phyloP scores from a whole-genome alignment of 1,140 invertebrate genomes.

The Bombus sylvicola region DNA sequence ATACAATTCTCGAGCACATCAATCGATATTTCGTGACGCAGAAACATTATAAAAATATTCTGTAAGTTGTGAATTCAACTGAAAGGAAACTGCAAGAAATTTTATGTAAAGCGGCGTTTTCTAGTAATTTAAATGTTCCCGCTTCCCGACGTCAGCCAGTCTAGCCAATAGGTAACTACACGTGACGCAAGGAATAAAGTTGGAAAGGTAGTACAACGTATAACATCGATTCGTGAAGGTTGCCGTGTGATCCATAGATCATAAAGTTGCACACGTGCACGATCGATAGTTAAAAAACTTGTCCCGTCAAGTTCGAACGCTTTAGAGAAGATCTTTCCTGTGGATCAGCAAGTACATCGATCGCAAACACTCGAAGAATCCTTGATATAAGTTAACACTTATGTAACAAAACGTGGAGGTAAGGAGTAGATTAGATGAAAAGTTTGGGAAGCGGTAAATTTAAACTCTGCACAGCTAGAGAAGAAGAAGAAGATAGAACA shows the following conservation, averaged over 20 bases:
- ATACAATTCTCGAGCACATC: background rate
- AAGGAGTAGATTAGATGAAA: background rate
- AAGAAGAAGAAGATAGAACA: background rate
- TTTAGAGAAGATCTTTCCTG: background rate
- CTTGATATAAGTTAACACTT: background rate
- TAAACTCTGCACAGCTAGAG: background rate
- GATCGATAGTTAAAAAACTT: background rate
- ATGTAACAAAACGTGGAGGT: background rate
- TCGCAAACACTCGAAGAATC: background rate
- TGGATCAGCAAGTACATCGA: too few relatives aligned
- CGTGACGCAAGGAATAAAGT: too few relatives aligned
- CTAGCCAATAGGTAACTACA: background rate
- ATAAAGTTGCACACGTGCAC: too few relatives aligned
- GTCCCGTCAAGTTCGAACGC: background rate
- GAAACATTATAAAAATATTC: background rate
- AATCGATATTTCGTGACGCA: background rate
- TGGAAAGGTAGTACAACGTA: background rate
- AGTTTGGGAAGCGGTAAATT: constrained; percentile 8
- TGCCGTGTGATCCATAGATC: constrained; percentile 6
- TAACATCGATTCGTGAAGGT: background rate
- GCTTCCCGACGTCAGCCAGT: constrained; percentile 23
- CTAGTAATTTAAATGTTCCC: constrained; percentile 4
- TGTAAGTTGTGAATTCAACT: background rate
- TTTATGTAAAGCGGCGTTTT: too few relatives aligned
- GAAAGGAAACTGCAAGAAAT: background rate